Conservation (phyloP, 2,888 invertebrate species). For the Penaeus monodon region DNA sequence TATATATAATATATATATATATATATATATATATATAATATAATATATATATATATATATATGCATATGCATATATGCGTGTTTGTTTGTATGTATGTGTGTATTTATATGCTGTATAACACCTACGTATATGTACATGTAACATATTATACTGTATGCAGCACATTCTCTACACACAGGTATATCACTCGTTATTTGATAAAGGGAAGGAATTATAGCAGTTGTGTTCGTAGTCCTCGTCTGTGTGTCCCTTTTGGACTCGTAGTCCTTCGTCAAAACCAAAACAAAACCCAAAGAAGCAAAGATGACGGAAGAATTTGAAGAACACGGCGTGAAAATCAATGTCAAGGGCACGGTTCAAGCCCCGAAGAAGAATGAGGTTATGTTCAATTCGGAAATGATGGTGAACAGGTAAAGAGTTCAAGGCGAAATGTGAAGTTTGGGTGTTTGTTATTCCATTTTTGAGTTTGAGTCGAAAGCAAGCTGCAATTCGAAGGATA, state of each 20-base stretch:
- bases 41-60: neutral
- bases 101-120: neutral
- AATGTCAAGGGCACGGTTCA: conserved; percentile 37
- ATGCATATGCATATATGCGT: neutral
- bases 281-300: neutral
- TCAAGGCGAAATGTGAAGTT: neutral
- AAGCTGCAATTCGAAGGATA: no score
- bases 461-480: neutral
- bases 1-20: neutral
- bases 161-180: no score
- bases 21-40: neutral
- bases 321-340: conserved; percentile 44
- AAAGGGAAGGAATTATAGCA: no score
- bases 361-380: conserved; percentile 51
- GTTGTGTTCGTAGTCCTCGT: neutral
- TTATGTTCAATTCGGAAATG: conserved; percentile 54
- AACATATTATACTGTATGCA: no score
- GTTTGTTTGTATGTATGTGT: no score
- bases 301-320: no score
- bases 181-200: no score
- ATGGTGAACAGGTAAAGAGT: conserved; percentile 35
- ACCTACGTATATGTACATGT: no score
- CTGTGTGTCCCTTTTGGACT: no score
- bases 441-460: neutral
- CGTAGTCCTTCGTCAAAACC: neutral